Conservation (phyloP, 1,140 invertebrate genomes). For the Drosophila paulistorum region DNA sequence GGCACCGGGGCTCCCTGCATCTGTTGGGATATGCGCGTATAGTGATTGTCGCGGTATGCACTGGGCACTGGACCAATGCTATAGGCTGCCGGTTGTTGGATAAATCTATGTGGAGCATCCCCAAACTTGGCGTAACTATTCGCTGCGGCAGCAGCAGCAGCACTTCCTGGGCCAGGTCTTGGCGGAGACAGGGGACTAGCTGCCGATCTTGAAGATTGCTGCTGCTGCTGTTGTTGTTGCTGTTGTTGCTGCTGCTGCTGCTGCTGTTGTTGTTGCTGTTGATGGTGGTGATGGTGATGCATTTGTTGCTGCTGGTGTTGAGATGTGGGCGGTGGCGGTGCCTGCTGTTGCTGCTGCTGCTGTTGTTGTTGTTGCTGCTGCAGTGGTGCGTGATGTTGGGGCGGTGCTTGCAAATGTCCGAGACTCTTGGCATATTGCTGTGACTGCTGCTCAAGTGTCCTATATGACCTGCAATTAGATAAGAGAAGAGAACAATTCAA, state of each 20-base stretch:
- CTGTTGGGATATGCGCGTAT: constrained; percentile 71
- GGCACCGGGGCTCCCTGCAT: constrained; percentile 57
- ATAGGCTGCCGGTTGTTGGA: constrained; percentile 60
- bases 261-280: constrained; percentile 54
- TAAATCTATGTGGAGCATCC: constrained; percentile 71
- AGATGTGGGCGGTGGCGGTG: constrained; percentile 54
- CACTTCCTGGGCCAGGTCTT: constrained; percentile 70
- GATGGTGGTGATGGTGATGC: constrained; percentile 54
- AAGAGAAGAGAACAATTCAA: no score
- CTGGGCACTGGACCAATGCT: constrained; percentile 60
- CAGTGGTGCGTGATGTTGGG: constrained; percentile 44
- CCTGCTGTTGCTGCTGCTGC: constrained; percentile 51
- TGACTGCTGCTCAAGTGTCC: constrained; percentile 69
- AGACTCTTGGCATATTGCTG: constrained; percentile 75
- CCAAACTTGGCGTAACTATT: constrained; percentile 69
- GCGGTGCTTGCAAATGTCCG: constrained; percentile 49
- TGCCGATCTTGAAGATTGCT: constrained; percentile 68
- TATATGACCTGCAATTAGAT: constrained; percentile 64
- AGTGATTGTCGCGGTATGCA: constrained; percentile 72
- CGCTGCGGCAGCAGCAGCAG: constrained; percentile 54
- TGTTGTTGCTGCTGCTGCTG: constrained; percentile 55
- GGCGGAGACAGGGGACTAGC: constrained; percentile 80
- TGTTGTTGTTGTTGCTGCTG: constrained; percentile 59
- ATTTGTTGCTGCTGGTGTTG: constrained; percentile 66
- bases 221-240: constrained; percentile 65